Conservation (phyloP, 2,113 vertebrate genomes). For the Pelusios castaneus region DNA sequence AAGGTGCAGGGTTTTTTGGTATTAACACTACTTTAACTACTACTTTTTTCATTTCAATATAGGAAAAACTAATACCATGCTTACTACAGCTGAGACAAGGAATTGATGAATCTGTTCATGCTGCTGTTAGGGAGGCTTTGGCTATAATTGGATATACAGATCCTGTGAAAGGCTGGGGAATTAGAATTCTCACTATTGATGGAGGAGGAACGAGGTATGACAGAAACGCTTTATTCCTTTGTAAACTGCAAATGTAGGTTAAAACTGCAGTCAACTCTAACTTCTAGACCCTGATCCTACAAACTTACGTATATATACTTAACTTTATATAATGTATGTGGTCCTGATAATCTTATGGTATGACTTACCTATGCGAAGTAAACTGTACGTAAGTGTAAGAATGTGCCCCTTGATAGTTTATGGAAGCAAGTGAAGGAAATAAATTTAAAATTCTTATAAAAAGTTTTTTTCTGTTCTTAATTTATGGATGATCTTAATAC, state of each 20-base stretch:
- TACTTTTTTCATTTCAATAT: constrained; percentile 10
- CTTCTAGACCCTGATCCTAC: neutral
- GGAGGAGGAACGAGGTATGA: constrained; percentile 95
- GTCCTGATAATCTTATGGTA: neutral
- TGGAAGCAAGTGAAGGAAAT: neutral
- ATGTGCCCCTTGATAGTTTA: neutral
- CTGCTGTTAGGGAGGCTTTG: constrained; percentile 90
- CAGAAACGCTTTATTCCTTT: neutral
- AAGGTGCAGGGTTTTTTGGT: neutral
- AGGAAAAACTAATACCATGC: constrained; percentile 91
- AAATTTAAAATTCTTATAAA: neutral
- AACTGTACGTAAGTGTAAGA: neutral
- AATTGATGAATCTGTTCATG: constrained; percentile 87
- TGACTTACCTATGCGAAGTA: neutral
- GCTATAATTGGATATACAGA: constrained; percentile 89
- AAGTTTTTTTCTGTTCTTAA: neutral
- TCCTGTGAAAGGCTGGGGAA: constrained; percentile 90
- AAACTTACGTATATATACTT: neutral
- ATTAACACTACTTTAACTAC: neutral
- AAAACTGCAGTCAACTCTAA: neutral
- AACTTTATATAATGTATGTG: neutral
- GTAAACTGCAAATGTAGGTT: neutral
- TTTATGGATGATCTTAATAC: neutral
- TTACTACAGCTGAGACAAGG: constrained; percentile 88
- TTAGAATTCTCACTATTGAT: constrained; percentile 91